Evolutionary conservation across 2,797 vertebrate species (phyloP).

Genomic region (Sebastes minor): DNA sequence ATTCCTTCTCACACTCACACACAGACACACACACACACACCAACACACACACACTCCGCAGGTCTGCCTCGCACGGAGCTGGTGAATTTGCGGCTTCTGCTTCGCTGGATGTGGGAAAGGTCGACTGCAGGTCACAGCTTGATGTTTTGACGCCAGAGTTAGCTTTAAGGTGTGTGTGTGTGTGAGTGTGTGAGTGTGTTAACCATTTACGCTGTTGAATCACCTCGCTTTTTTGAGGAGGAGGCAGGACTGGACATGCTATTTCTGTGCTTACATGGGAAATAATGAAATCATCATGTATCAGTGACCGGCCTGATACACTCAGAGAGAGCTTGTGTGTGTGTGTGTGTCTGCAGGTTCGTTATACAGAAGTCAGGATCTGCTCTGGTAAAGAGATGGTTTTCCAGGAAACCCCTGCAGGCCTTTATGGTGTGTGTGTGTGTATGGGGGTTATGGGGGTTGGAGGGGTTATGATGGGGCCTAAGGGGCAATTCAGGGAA

Average conservation of each 20-base stretch:
- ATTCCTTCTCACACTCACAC: conserved; percentile 30
- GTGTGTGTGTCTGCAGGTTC: conserved; percentile 24
- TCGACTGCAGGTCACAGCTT: conserved; percentile 66
- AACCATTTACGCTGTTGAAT: not conserved
- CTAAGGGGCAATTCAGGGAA: conserved; percentile 70
- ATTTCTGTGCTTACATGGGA: not conserved
- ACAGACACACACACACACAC: not conserved
- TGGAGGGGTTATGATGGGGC: conserved; percentile 64
- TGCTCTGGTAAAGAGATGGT: conserved; percentile 58
- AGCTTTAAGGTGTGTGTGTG: conserved; percentile 33
- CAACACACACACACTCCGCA: conserved; percentile 2
- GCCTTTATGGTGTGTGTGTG: conserved; percentile 51
- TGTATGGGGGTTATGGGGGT: conserved; percentile 17
- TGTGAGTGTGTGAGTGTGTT: not conserved
- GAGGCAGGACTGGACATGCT: not conserved
- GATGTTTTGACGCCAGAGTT: conserved; percentile 34
- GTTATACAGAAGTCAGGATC: conserved; percentile 42
- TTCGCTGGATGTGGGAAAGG: conserved; percentile 72
- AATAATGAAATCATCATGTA: conserved; percentile 9
- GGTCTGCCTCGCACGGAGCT: conserved; percentile 65
- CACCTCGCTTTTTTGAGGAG: not conserved
- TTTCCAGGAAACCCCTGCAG: conserved; percentile 67
- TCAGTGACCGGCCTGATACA: not conserved
- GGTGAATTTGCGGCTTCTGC: conserved; percentile 68
- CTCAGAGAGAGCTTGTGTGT: not conserved